Percentiles rank a stretch among this genome's conserved stretches.
phyloP scores from a whole-genome alignment of 2,888 invertebrate species.

The Monoplex corrugatus region DNA sequence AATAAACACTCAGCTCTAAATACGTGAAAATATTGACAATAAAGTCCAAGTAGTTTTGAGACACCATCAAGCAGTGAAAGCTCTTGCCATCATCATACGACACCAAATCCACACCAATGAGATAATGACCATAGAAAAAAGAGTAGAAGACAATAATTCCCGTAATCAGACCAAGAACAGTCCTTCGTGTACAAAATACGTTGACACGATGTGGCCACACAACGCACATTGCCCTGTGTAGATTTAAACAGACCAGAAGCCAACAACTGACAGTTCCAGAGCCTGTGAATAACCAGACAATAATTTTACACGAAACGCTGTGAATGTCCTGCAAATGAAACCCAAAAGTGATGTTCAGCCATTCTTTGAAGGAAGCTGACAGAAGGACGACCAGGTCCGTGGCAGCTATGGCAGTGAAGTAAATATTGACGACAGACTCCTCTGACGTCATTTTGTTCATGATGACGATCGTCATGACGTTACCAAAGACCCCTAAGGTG shows the following conservation, averaged over 20 bases:
- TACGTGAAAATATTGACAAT: not conserved
- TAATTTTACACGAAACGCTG: not conserved
- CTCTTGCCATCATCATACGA: not conserved
- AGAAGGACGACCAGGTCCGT: not conserved
- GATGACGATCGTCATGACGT: constrained; percentile 29
- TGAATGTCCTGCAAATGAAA: not conserved
- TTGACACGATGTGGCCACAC: constrained; percentile 46
- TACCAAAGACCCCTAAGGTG: not conserved
- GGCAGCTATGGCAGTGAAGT: not conserved
- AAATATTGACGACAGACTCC: not conserved
- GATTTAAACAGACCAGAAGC: constrained; percentile 22
- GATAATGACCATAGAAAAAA: not conserved
- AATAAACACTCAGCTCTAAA: not conserved
- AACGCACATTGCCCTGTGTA: constrained; percentile 24
- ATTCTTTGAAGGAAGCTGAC: not conserved
- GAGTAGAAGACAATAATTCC: not conserved
- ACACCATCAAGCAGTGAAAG: not conserved
- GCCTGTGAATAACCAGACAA: not conserved
- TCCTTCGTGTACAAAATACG: not conserved
- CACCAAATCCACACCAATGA: not conserved
- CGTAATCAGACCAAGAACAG: not conserved
- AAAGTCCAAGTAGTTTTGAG: not conserved
- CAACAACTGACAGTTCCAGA: not conserved
- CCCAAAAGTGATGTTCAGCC: not conserved
- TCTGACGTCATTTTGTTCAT: not conserved